phyloP scores from a whole-genome alignment of 2,113 vertebrate species.

The Tupaia tana region DNA sequence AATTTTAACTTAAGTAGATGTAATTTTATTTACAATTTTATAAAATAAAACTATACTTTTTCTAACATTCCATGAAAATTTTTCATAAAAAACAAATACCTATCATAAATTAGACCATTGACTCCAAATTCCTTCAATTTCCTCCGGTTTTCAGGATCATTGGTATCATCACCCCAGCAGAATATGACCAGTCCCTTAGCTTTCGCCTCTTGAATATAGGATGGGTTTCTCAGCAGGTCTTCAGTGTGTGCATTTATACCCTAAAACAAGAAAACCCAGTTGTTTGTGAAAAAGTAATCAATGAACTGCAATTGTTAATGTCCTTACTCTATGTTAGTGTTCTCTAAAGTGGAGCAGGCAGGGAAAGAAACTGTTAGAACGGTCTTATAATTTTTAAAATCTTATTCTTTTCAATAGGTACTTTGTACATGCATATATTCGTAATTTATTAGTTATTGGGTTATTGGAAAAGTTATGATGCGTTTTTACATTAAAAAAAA shows the following conservation, averaged over 20 bases:
- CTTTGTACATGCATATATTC: not conserved
- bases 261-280: constrained; percentile 83
- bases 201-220: constrained; percentile 90
- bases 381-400: not conserved
- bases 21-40: constrained; percentile 59
- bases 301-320: not conserved
- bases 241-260: constrained; percentile 96
- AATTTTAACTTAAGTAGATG: constrained; percentile 56
- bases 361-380: not conserved
- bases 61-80: constrained; percentile 53
- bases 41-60: constrained; percentile 50
- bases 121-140: constrained; percentile 93
- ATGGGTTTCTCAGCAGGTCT: constrained; percentile 93
- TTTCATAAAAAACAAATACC: constrained; percentile 85
- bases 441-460: not conserved
- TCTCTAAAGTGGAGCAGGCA: not conserved
- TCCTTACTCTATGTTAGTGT: not conserved
- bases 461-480: no score
- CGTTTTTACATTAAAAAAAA: no score
- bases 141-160: constrained; percentile 94
- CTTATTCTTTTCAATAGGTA: not conserved
- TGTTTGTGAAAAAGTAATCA: not conserved
- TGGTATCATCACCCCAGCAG: constrained; percentile 97
- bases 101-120: constrained; percentile 96
- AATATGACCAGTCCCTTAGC: constrained; percentile 96